phyloP scores from a whole-genome alignment of 1,140 invertebrate species.

The Ctenoplectra terminalis region DNA sequence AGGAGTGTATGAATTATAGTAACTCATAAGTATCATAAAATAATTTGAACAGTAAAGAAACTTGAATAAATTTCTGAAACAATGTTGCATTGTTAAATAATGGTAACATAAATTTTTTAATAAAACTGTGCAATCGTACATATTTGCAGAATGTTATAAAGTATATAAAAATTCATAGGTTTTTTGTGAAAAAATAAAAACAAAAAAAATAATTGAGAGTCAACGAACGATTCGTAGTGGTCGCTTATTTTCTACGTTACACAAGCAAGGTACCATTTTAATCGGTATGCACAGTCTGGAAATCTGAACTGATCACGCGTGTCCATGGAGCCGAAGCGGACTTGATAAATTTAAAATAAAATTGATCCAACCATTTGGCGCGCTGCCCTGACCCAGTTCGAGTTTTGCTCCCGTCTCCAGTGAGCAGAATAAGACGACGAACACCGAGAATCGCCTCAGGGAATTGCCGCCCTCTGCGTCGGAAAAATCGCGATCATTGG shows the following conservation, averaged over 20 bases:
- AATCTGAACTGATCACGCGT: constrained; percentile 44
- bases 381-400: constrained; percentile 75
- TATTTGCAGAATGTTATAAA: background rate
- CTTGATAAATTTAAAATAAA: constrained; percentile 76
- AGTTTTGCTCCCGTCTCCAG: constrained; percentile 70
- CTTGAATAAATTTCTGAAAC: background rate
- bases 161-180: no score
- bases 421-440: constrained; percentile 53
- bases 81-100: background rate
- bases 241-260: background rate
- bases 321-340: constrained; percentile 46
- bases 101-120: background rate
- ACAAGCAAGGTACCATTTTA: constrained; percentile 15
- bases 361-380: constrained; percentile 72
- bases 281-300: constrained; percentile 33
- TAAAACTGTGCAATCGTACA: background rate
- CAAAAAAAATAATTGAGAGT: background rate
- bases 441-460: constrained; percentile 69
- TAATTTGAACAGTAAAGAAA: no score
- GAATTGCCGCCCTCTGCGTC: constrained; percentile 67
- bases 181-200: background rate
- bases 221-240: background rate
- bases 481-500: constrained; percentile 17
- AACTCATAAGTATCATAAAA: no score
- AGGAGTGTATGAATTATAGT: no score